Base-by-base conservation (phyloP, 2,797 vertebrate species). In the Rhyacichthys aspro region DNA sequence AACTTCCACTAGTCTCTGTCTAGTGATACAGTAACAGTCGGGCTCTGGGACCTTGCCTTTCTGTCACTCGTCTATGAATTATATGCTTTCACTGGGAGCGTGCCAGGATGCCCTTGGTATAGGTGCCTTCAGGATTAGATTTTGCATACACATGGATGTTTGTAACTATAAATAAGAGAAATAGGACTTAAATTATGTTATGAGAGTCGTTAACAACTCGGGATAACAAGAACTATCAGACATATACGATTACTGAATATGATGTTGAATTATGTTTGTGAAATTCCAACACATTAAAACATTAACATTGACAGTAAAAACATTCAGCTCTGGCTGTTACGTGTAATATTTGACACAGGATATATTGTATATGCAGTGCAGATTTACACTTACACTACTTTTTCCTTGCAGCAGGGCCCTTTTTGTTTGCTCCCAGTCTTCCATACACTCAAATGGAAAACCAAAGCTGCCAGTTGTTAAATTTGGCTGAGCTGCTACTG, bases 71-170 rank as follows among this genome's bases (percentile, higher is more conserved):
- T 19, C 43, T 75, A 43, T 78, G 85, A 83, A 57, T 85, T 79
- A 84, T 69, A 61, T 59, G 50, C 63, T 69, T 74, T 64, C 58
- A 23, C 16, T 46, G 72, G 55, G 46, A 33, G 10, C 0, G 14
- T 43, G 68, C 53, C 68, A 66, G 18, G 45, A 65, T 50, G 17
- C 58, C 10, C 18, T 11, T 16, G 33, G 48, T 59, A 32, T 48
- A 38, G 55, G 52, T 66, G 44, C 43, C 49, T 34, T 62, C 54
- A 42, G 70, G 74, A 78, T 82, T 83, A 75, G 59, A 72, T 74
- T 81, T 79, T 74, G 77, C 76, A 81, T 63, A 68, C 54, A 59
- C 56, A 58, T 39, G 55, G 44, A 83, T 71, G 75, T 65, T 84
- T 79, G 60, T 11, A 59, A 39, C 66, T 72, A 73, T 70, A 68